Percentiles rank a stretch among this genome's conserved stretches.
Evolutionary conservation across 2,797 vertebrate genomes (phyloP).

Genomic region (Sebastes variabilis): DNA sequence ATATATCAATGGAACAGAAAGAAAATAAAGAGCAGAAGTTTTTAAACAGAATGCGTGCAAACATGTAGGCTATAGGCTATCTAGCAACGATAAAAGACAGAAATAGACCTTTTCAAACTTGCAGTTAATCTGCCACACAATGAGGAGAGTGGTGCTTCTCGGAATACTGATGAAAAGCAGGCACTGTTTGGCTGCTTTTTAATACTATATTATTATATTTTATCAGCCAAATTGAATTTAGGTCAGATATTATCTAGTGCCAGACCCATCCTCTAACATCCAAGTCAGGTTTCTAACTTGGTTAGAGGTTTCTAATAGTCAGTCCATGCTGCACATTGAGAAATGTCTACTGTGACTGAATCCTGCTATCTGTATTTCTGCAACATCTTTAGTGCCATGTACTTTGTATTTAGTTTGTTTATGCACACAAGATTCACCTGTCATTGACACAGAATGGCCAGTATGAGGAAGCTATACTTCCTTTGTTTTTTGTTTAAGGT

Average conservation of each 20-base stretch:
- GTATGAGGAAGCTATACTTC: no score
- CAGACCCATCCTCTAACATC: neutral
- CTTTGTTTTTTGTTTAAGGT: neutral
- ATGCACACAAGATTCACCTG: neutral
- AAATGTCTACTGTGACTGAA: neutral
- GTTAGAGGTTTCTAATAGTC: no score
- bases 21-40: neutral
- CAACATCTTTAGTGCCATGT: neutral
- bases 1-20: neutral
- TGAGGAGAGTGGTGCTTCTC: neutral
- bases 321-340: neutral
- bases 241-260: neutral
- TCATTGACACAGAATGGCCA: neutral
- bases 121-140: constrained; percentile 4
- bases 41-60: neutral
- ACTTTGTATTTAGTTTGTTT: neutral
- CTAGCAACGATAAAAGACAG: neutral
- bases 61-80: neutral
- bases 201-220: neutral
- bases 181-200: neutral
- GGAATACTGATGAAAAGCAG: constrained; percentile 9
- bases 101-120: neutral
- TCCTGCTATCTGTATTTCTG: neutral
- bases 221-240: neutral
- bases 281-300: no score